phyloP scores from a whole-genome alignment of 2,888 invertebrate species.

The Meloe dianella region DNA sequence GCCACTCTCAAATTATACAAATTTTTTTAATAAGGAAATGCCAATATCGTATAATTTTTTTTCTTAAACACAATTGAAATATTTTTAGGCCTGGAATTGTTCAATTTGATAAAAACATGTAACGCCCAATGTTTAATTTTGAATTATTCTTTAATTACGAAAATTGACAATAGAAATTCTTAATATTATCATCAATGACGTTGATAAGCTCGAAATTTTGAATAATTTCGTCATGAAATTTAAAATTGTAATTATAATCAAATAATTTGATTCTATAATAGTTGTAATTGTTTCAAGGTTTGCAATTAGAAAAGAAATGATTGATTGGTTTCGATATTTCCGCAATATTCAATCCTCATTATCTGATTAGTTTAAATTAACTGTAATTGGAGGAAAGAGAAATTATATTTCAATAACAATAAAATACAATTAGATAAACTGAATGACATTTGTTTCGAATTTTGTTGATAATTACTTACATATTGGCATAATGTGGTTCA shows the following conservation, averaged over 20 bases:
- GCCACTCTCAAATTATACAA: background rate
- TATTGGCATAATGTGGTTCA: conserved; percentile 21
- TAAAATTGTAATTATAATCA: too few relatives aligned
- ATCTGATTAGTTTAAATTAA: background rate
- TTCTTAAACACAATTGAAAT: background rate
- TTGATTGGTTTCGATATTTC: too few relatives aligned
- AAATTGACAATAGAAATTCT: background rate
- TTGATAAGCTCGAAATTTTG: too few relatives aligned
- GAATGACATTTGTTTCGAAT: background rate
- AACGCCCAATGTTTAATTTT: too few relatives aligned
- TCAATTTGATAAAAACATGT: too few relatives aligned
- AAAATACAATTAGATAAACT: too few relatives aligned
- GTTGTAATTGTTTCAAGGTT: background rate
- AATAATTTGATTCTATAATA: too few relatives aligned
- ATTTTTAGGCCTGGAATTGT: background rate
- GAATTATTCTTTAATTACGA: too few relatives aligned
- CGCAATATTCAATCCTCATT: background rate
- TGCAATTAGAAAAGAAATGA: too few relatives aligned
- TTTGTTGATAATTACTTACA: conserved; percentile 1
- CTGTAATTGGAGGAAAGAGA: too few relatives aligned
- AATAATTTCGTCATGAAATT: too few relatives aligned
- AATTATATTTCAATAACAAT: too few relatives aligned
- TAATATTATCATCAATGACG: background rate
- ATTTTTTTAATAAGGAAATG: background rate
- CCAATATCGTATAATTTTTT: background rate